A percentile compares a stretch with the other conserved stretches of the same genome.
Conservation (phyloP, 64 coral and sea anemone species). For the Astreopora myriophthalma region DNA sequence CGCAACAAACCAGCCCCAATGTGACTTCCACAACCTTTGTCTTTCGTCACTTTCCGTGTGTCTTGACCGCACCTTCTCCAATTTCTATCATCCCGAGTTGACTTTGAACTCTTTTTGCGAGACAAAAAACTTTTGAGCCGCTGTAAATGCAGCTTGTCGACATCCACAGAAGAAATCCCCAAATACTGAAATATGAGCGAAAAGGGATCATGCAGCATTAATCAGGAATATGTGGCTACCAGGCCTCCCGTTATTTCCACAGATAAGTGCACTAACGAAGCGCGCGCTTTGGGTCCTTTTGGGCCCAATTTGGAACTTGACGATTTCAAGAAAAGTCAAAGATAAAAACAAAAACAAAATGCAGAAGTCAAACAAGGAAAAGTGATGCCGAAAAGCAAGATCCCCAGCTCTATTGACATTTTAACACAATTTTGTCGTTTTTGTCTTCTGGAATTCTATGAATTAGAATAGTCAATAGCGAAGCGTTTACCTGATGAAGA, state of each 20-base stretch:
- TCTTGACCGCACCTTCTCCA: neutral
- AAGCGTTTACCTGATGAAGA: neutral
- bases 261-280: slow-evolving; percentile 52
- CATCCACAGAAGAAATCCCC: slow-evolving; percentile 57
- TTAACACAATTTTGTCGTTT: neutral
- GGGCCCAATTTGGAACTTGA: slow-evolving; percentile 51
- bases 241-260: slow-evolving; percentile 24
- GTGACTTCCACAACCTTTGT: no score
- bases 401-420: neutral
- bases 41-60: no score
- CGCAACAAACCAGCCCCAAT: no score
- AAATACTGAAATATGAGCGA: slow-evolving; percentile 58
- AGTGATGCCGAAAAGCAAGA: slow-evolving; percentile 11
- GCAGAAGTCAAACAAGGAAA: slow-evolving; percentile 72
- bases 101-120: neutral
- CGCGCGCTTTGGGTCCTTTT: slow-evolving; percentile 22
- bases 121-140: slow-evolving; percentile 50
- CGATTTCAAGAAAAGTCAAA: slow-evolving; percentile 63
- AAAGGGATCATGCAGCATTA: slow-evolving; percentile 36
- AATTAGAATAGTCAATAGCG: slow-evolving; percentile 37
- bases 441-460: neutral
- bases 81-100: neutral
- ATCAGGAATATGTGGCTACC: neutral
- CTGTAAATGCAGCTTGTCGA: slow-evolving; percentile 62
- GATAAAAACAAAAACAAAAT: slow-evolving; percentile 57